These are phyloP conservation scores for Prunella strophiata DNA, from an alignment of 2,797 vertebrate species.

Conservation along the genomic window DNA sequence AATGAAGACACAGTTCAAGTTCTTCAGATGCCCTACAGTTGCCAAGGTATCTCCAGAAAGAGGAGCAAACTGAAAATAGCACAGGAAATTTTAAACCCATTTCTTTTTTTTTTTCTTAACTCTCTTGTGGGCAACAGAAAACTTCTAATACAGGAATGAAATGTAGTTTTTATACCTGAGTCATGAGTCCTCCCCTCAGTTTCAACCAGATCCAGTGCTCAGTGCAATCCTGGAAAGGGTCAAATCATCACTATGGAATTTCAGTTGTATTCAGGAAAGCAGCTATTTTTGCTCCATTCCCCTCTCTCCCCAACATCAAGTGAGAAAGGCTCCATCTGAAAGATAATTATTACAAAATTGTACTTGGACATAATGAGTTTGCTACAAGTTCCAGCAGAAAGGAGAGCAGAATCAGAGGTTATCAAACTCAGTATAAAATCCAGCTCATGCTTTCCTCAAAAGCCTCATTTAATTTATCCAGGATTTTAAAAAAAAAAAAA, in stretches of 20 bases:
- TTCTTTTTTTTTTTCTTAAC: background rate
- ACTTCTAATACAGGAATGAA: background rate
- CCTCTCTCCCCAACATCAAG: accelerated
- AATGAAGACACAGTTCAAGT: background rate
- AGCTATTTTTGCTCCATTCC: background rate
- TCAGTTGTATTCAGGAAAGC: background rate
- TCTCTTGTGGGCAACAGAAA: background rate
- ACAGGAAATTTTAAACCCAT: background rate
- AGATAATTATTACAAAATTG: background rate
- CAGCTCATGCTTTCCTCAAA: background rate
- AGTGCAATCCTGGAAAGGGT: background rate
- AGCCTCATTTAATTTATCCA: background rate
- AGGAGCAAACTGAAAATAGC: background rate
- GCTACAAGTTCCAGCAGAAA: background rate
- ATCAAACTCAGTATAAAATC: background rate
- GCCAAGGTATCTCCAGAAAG: background rate
- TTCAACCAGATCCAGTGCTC: background rate
- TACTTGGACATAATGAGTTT: background rate
- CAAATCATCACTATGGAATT: background rate
- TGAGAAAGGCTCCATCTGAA: background rate
- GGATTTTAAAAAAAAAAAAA: background rate
- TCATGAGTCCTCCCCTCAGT: accelerated
- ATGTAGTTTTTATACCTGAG: background rate
- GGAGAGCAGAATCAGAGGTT: background rate
- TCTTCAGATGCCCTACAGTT: background rate